Base-by-base conservation (phyloP, 2,113 vertebrate genomes). In the Cryptomyrus ogoouensis region DNA sequence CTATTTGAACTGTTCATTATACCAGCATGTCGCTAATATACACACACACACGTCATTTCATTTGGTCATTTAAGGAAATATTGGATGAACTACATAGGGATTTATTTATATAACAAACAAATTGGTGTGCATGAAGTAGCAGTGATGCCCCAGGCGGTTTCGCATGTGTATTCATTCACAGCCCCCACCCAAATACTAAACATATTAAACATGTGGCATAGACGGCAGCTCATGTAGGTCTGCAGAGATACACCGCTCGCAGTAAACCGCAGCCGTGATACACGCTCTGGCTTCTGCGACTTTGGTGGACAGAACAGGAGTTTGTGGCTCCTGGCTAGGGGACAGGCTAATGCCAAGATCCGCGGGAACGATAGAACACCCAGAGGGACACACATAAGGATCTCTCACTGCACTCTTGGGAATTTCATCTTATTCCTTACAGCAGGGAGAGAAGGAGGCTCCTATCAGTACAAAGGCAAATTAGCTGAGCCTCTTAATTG, bases 401-500 rank as follows among this genome's bases (percentile, higher is more conserved):
- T 88, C 53, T 58, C 53, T 27, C 5, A 53, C 53, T 83, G 10
- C 74, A 17, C 74, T 83, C 5, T 35, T 52, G 35, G 31, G 70
- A 83, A 52, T 83, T n/a, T n/a, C n/a, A 42, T 53, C 27, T 44
- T 24, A 52, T 46, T 39, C 13, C 42, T 39, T 35, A 35, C 31
- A 46, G 27, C 83, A n/a, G 44, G 42, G 74, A 27, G 56, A 88
- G 58, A 88, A 21, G 44, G 88, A 47, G 47, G 9, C 17, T 77
- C 12, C 66, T 39, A 49, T 83, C 31, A 56, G 74, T 44, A 27
- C 15, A 83, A 56, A 89, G 35, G 89, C 49, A 89, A 58, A 58
- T 89, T 89, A 89, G 52, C 42, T 15, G 15, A 62, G 89, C n/a
- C 3, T 87, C 87, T 87, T 89, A 86, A 89, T 89, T 89, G 56